Evolutionary conservation across 2,113 vertebrate species (phyloP), one percentile per base, ranked within the genome.

Genomic region (Ophthalmolycus amberensis): DNA sequence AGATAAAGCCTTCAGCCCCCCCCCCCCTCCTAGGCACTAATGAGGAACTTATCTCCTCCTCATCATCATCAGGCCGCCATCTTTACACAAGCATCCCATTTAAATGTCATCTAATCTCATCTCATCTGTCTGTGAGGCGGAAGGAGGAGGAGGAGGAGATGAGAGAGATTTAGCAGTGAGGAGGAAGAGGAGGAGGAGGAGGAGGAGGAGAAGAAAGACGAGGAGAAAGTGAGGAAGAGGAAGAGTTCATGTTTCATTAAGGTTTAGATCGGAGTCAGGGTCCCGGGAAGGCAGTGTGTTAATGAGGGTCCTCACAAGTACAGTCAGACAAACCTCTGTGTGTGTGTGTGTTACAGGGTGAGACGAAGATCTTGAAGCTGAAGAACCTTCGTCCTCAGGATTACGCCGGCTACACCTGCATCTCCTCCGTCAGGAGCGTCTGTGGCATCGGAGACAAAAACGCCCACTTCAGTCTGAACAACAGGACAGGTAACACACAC

Each of bases 301-400:
- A 48, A 22, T 22, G 18, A 8, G 20, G 50, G 50, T 52, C 50
- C 20, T 22, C 50, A 52, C 50, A 18, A 52, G 5, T 59, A 29
- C 11, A 16, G 27, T 15, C 29, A 59, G 6, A 68, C 25, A 10
- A 46, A 5, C 3, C 20, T 65, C 22, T 67, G 65, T 68, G 25
- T 67, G 48, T 71, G 79, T 80, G 27, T 77, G 40, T 73, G 12
- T 80, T 81, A 6, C 77, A 93, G 92, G 93, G 92, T 0, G 92
- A 93, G 77, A 93, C 92, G 0, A 94, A 94, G 79, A 94, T 93
- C 54, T 42, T 94, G 93, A 99, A 99, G 94, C 92, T 99, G 91
- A 99, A 99, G 95, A 99, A 99, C 75, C 96, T 99, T 15, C 96
- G 98, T 25, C 97, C 97, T 90, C 96, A 97, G 93, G 98, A 99